Conservation (phyloP, 2,113 vertebrate genomes). For the Nansenia antarctica region DNA sequence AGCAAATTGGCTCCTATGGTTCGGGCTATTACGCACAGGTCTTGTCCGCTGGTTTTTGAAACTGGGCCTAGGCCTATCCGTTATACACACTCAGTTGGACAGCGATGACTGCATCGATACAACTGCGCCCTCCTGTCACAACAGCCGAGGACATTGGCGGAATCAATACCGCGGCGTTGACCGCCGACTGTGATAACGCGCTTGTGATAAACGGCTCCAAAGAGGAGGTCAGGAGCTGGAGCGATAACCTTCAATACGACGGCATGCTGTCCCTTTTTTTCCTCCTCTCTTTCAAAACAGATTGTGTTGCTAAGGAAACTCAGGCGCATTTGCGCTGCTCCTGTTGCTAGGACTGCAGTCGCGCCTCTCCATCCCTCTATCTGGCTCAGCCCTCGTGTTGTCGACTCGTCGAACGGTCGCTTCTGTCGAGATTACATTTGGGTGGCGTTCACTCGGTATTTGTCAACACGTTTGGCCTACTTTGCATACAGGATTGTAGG, state of each 20-base stretch:
- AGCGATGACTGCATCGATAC: too few species aligned
- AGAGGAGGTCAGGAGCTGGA: slow-evolving; percentile 8
- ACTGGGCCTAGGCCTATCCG: too few species aligned
- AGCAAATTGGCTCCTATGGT: too few species aligned
- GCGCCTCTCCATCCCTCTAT: slow-evolving; percentile 43
- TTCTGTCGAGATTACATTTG: neutral
- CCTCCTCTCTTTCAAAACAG: slow-evolving; percentile 61
- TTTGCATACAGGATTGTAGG: neutral
- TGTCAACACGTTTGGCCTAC: neutral
- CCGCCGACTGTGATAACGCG: too few species aligned
- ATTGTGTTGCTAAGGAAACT: slow-evolving; percentile 76
- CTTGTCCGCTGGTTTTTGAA: too few species aligned
- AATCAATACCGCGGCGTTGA: too few species aligned
- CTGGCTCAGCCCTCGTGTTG: slow-evolving; percentile 1
- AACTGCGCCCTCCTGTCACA: too few species aligned
- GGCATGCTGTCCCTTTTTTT: slow-evolving; percentile 28
- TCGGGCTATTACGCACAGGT: too few species aligned
- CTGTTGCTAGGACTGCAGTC: slow-evolving; percentile 69
- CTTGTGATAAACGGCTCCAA: too few species aligned
- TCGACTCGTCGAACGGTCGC: neutral
- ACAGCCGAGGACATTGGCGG: too few species aligned
- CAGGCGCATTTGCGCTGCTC: slow-evolving; percentile 33
- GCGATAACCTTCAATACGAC: slow-evolving; percentile 64
- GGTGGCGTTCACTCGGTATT: neutral
- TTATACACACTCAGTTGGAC: neutral